Evolutionary conservation across 1,140 invertebrate species (phyloP).

Genomic region (Thaumetopoea pityocampa): DNA sequence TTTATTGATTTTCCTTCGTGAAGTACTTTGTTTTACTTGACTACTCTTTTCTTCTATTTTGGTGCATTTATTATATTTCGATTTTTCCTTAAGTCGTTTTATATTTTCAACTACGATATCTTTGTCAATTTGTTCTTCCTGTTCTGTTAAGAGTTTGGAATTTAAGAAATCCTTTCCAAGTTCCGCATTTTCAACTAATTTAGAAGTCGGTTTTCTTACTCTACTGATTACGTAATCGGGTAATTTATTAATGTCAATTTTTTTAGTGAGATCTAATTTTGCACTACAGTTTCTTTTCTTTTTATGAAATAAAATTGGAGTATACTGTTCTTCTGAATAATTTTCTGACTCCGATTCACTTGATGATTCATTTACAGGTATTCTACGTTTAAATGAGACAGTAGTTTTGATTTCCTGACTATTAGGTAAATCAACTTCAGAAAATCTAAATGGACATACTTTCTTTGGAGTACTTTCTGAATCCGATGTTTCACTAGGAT

Average conservation of each 20-base stretch:
- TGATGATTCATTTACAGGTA: constrained; percentile 29
- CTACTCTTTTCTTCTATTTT: constrained; percentile 13
- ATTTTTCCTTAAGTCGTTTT: constrained; percentile 30
- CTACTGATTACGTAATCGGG: constrained; percentile 43
- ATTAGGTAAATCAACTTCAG: constrained; percentile 44
- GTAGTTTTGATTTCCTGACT: constrained; percentile 56
- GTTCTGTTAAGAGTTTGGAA: constrained; percentile 31
- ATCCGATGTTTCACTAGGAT: constrained; percentile 40
- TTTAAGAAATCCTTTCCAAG: constrained; percentile 27
- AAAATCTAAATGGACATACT: constrained; percentile 32
- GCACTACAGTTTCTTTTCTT: constrained; percentile 29
- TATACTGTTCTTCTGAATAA: constrained; percentile 27
- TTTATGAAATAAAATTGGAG: constrained; percentile 28
- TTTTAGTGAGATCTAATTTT: constrained; percentile 43
- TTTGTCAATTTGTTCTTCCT: constrained; percentile 37
- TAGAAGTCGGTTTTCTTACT: constrained; percentile 45
- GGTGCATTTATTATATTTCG: constrained; percentile 9
- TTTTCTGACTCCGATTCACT: constrained; percentile 47
- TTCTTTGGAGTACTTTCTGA: constrained; percentile 48
- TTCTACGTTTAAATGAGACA: constrained; percentile 22
- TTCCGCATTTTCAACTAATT: constrained; percentile 26
- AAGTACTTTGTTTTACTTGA: constrained; percentile 9
- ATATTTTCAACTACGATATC: constrained; percentile 53
- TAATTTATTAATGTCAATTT: constrained; percentile 33
- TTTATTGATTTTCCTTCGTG: constrained; percentile 11